Base-by-base conservation (phyloP, 2,888 invertebrate genomes). In the Blastobasis lacticolella region DNA sequence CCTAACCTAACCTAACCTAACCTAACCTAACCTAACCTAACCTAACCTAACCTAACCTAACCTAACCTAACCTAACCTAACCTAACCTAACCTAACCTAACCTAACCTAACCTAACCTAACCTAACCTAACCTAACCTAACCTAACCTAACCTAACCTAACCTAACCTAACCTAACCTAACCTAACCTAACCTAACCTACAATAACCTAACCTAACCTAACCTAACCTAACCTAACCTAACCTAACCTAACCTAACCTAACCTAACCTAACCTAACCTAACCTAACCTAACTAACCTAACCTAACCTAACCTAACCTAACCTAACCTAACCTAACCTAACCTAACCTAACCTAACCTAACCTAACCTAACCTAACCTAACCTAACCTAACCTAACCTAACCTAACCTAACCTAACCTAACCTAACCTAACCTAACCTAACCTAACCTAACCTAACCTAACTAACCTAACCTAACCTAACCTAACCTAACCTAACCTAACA, bases 341-440 rank as follows among this genome's bases (percentile, higher is more conserved):
- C 52, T 50, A 54, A 53, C 52, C 54, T 53, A 53, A 52, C 49
- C 50, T 50, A 50, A 53, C 52, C 56, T 56, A 56, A 56, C 57
- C 58, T 54, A 57, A 59, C 56, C 58, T 55, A 55, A 58, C 54
- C 54, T 53, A 57, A 53, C 51, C 54, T 52, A 56, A 54, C 56
- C 54, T 52, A 54, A 56, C 57, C 55, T 54, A 57, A 55, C 57
- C 57, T 54, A 59, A 54, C 56, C 56, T 53, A 56, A 55, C 56
- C 55, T 58, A 58, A n/a, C n/a, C n/a, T n/a, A n/a, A n/a, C n/a
- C n/a, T n/a, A n/a, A n/a, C n/a, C n/a, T n/a, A n/a, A n/a, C 54
- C 58, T 58, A 58, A 57, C 59, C 59, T 59, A 59, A 57, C 59
- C 59, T 57, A 57, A 57, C 59, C 59, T 59, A 54, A 56, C 51